phyloP scores from a whole-genome alignment of 2,888 invertebrate species.

The Lomographa bimaculata region DNA sequence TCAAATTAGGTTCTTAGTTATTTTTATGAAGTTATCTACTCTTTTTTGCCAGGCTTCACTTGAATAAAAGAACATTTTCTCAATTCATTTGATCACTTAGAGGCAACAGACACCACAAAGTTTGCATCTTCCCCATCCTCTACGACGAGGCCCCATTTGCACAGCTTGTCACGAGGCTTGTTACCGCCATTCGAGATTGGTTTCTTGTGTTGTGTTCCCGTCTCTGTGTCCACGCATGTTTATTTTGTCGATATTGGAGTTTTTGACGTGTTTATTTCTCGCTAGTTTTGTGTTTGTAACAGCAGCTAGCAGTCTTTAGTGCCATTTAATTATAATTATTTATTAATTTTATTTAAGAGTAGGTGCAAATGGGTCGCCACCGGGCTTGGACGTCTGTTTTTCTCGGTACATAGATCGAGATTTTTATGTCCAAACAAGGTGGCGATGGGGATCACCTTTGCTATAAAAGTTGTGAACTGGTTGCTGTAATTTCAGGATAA shows the following conservation, averaged over 20 bases:
- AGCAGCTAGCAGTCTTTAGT: constrained; percentile 37
- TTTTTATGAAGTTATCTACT: no score
- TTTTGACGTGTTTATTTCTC: constrained; percentile 35
- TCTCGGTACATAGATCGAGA: not conserved
- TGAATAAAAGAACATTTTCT: constrained; percentile 32
- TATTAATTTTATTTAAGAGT: constrained; percentile 34
- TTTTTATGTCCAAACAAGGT: constrained; percentile 48
- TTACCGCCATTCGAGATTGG: constrained; percentile 50
- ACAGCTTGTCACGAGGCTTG: constrained; percentile 59
- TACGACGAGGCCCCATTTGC: constrained; percentile 76
- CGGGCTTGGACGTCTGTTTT: constrained; percentile 51
- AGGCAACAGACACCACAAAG: constrained; percentile 69
- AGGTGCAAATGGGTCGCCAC: constrained; percentile 80
- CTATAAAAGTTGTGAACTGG: constrained; percentile 57
- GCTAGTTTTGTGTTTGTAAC: constrained; percentile 49
- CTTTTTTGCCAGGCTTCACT: no score
- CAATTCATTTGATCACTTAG: constrained; percentile 36
- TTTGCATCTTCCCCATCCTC: constrained; percentile 67
- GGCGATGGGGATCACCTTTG: constrained; percentile 63
- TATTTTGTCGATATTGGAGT: constrained; percentile 58
- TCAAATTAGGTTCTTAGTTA: no score
- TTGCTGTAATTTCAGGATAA: constrained; percentile 70
- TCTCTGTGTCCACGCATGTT: constrained; percentile 83
- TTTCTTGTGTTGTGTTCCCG: constrained; percentile 52
- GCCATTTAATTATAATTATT: constrained; percentile 14